Base-by-base conservation (phyloP, 1,140 invertebrate genomes). In the Drosophila mauritiana region DNA sequence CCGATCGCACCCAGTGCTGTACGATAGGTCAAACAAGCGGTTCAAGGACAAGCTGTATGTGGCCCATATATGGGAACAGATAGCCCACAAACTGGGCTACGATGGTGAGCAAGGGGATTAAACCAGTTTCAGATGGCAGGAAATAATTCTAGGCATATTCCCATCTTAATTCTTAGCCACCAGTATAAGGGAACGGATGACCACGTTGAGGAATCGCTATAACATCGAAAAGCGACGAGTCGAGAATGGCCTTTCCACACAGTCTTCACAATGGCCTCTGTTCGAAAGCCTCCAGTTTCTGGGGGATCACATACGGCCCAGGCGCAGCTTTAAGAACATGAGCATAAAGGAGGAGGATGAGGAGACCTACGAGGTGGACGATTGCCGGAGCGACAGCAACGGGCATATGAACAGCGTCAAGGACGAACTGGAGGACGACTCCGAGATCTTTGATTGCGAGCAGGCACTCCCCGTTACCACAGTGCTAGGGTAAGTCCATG, bases 191-290 rank as follows among this genome's bases (percentile, higher is more conserved):
- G 92, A 92, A 40, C 91, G 92, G 5, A 92, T 92, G 80, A 69
- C 91, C 6, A 91, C 91, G 15, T 53, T 92, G 10, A 78, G 92
- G 7, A 92, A 92, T 74, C 92, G 92, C 13, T 92, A 92, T 42
- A 92, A 92, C 54, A 82, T 92, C 12, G 92, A 92, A 48, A 92
- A 92, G 51, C 78, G 92, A 5, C 91, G 92, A 3, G 53, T 92
- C 3, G 91, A 92, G 22, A 82, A 78, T 46, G 57, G 52, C 10
- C 40, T 62, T 6, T 51, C 67, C 7, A 62, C 63, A 10, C 53
- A 72, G n/a, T 55, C 58, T 25, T 91, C 91, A 2, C 89, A 90
- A 22, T 92, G 92, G 92, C 90, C 92, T 1, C 67, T 92, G n/a
- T 92, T 78, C 43, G 77, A 92, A 1, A 82, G 85, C 73, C 86